Base-by-base conservation (phyloP, 1,140 invertebrate genomes). In the Andrena cerasifolii region DNA sequence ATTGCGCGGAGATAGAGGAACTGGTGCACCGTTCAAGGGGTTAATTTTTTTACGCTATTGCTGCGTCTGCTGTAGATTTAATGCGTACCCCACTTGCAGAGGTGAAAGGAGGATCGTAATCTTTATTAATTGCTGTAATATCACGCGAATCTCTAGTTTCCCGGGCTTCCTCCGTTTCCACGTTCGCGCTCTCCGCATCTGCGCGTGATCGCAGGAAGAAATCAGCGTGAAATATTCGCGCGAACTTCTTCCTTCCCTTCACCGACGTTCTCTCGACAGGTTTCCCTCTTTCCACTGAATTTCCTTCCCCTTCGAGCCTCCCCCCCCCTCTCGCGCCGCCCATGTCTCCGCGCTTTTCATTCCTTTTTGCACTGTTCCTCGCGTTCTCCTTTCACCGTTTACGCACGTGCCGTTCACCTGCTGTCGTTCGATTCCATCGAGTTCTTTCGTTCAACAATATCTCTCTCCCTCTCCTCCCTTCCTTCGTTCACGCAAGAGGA, bases 401-500 rank as follows among this genome's bases (percentile, higher is more conserved):
- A 72, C 67, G 75, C 75, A 78, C 75, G 75, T 78, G 75, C 75
- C 75, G 49, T 78, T 78, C 75, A 78, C 67, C 75, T 78, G 68
- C 58, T 68, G 75, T 63, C 47, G 68, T 78, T 62, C 75, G 68
- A 78, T 72, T 72, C 47, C 40, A 28, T 68, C 51, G 43, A 40
- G 40, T 47, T 61, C 26, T 45, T 75, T 58, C 73, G 61, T 70
- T 53, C 28, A 70, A 70, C 56, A 51, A 77, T 70, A n/a, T 40
- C 70, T 24, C 21, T 61, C 65, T 49, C 40, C 33, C 43, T 21
- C 18, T 67, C 26, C 51, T 3, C 26, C 62, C 18, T 1, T 14
- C 33, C 33, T n/a, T 54, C n/a, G 40, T 31, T 36, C 63, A 21
- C 24, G 10, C 31, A 45, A 40, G 26, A 33, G 33, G 49, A 68